Evolutionary conservation across 2,113 vertebrate species (phyloP), one percentile per base, ranked within the genome.

Genomic region (Aramus guarauna): DNA sequence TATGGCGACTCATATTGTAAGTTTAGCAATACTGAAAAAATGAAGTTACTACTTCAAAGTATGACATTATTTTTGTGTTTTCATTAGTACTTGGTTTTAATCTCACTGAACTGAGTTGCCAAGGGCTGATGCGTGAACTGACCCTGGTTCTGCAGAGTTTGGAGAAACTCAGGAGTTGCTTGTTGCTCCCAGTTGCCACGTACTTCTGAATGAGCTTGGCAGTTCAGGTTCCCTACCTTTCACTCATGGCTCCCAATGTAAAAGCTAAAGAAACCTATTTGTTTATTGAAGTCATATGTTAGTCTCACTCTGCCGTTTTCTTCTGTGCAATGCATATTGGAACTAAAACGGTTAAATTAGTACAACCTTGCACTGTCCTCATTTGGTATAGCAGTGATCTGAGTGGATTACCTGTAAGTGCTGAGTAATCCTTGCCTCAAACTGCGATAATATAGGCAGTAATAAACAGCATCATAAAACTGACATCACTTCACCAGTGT

Each of bases 381-480:
- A 68, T 88, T 91, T 88, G 77, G 48, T 91, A 24, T 55, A 92
- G 95, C 50, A 85, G 91, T 77, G 92, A 93, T 94, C 79, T 90
- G 92, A 92, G 85, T 69, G 64, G 91, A 97, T 98, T 97, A 96
- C 58, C 60, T 88, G 6, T 85, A 96, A 93, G 17, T 91, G 78
- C 74, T n/a, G 24, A 94, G 80, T 93, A 98, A 97, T 96, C 93
- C 94, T 96, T 96, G 41, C 22, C 64, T 81, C 89, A 83, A 86
- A 96, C 62, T 96, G 93, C 24, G 62, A 88, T 87, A 96, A 96
- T 91, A 90, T 9, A 88, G 80, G 92, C 80, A 47, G 83, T 89
- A 96, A 97, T 96, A 98, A 94, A 93, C 92, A 86, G 90, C 82
- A 88, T 97, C 75, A 94, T 93, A 96, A 97, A 96, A 82, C 92